Base-by-base conservation (phyloP, 1,140 invertebrate genomes). In the Subanguina moxae region DNA sequence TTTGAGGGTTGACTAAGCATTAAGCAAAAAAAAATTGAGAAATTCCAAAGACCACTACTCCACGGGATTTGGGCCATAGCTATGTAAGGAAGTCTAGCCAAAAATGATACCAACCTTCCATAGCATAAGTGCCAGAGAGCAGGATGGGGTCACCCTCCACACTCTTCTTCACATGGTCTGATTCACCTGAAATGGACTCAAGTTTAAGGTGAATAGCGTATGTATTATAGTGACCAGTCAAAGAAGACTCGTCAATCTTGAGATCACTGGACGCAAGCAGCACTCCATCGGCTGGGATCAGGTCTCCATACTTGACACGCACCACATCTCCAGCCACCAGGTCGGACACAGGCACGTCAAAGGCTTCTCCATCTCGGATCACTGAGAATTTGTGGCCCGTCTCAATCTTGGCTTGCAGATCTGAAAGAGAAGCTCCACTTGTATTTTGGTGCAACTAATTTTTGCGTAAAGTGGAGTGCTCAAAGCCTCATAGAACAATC, bases 301-400 rank as follows among this genome's bases (percentile, higher is more conserved):
- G 58, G 72, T 82, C 81, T 19, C 79, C 78, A 78, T 86, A 86
- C 83, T 86, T 86, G 58, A 85, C 82, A 85, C 90, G 93, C 85
- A 93, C 95, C 84, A 98, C 94, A 87, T 99, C 95, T 70, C 95
- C 95, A 72, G 97, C 94, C 73, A 97, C 92, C 82, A 99, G 91
- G 74, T 98, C 94, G 75, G 90, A 90, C 75, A 98, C 94, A 66
- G 90, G 89, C 80, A 99, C 89, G 86, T 97, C 92, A 19, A 70
- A 19, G 17, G 68, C 90, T 85, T 96, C 91, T 66, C 88, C 89
- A 80, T 89, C 88, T 71, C 95, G 88, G 80, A 98, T 94, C 68
- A 97, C 94, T 57, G 92, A 89, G 87, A 98, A 97, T 85, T 93
- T 94, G 84, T 98, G 94, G 85, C 97, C 95, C 82, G 92, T 91